phyloP scores from a whole-genome alignment of 2,888 invertebrate genomes.

The Biston stratarius region DNA sequence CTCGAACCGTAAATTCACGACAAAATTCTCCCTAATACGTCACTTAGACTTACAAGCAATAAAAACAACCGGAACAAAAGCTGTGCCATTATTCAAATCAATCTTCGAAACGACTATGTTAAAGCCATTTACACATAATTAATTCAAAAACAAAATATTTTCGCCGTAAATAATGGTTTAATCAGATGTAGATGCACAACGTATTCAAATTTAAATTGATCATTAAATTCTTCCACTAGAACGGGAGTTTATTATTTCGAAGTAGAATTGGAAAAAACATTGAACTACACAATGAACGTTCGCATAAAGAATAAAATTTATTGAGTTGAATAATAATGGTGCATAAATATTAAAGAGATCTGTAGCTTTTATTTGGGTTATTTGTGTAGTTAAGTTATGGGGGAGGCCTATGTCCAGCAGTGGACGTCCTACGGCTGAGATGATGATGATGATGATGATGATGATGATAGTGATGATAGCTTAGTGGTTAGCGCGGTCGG shows the following conservation, averaged over 20 bases:
- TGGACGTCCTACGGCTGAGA: too few species aligned
- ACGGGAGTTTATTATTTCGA: conserved; percentile 27
- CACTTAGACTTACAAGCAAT: background rate
- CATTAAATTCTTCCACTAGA: conserved; percentile 49
- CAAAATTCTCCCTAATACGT: background rate
- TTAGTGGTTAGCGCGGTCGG: too few species aligned
- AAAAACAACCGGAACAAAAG: conserved; percentile 26
- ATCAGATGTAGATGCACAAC: conserved; percentile 40
- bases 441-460: too few species aligned
- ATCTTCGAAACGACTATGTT: conserved; percentile 20
- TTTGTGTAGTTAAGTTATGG: conserved; percentile 6
- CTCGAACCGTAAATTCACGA: too few species aligned
- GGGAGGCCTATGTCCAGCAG: too few species aligned
- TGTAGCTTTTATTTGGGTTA: conserved; percentile 7
- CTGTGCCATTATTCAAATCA: conserved; percentile 27
- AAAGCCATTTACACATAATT: conserved; percentile 40
- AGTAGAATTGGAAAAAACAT: conserved; percentile 22
- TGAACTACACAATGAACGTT: conserved; percentile 25
- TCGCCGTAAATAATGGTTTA: conserved; percentile 41
- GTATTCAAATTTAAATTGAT: conserved; percentile 43
- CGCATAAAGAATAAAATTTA: conserved; percentile 28
- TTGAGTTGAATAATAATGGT: conserved; percentile 23
- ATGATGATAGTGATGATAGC: too few species aligned
- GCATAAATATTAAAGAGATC: conserved; percentile 19
- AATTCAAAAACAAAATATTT: conserved; percentile 41